Evolutionary conservation across 2,113 vertebrate species (phyloP).

Genomic region (Falco punctatus): DNA sequence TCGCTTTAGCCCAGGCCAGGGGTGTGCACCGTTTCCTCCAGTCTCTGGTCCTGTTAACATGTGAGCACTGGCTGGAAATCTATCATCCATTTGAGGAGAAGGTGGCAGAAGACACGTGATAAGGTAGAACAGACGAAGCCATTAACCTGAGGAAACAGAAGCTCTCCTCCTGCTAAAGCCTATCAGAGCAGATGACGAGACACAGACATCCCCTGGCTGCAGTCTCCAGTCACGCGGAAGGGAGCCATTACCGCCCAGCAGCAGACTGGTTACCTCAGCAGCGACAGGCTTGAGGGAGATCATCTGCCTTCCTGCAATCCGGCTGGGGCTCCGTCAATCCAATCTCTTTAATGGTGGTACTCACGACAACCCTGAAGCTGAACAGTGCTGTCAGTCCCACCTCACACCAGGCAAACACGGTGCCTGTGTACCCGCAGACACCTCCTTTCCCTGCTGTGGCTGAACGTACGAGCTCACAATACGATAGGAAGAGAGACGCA

Average conservation of each 20-base stretch:
- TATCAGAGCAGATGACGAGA: background rate
- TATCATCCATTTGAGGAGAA: background rate
- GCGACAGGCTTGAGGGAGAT: background rate
- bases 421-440: background rate
- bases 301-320: background rate
- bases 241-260: background rate
- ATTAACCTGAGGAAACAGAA: background rate
- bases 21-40: background rate
- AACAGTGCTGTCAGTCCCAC: background rate
- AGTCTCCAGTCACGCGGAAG: background rate
- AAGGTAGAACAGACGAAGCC: background rate
- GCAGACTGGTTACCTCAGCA: background rate
- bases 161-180: background rate
- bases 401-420: background rate
- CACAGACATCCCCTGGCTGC: background rate
- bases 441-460: background rate
- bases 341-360: background rate
- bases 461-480: background rate
- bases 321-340: background rate
- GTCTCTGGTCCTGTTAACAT: background rate
- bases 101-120: background rate
- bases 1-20: background rate
- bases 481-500: background rate
- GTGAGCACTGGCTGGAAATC: background rate
- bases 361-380: background rate